phyloP scores from a whole-genome alignment of 2,888 invertebrate genomes.

The Coleophora flavipennella region DNA sequence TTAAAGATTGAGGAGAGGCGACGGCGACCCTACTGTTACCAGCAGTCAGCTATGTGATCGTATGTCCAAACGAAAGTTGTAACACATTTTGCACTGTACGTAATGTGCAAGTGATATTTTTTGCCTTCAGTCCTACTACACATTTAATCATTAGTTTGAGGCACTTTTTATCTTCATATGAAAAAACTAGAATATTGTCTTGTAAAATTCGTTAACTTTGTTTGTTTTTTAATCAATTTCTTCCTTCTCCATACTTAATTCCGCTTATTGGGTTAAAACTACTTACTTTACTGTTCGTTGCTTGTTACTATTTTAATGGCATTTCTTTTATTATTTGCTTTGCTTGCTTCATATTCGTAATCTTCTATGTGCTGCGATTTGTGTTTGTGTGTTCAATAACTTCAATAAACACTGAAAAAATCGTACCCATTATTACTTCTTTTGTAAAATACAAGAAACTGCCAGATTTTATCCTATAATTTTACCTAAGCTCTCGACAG shows the following conservation, averaged over 20 bases:
- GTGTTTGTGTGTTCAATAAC: constrained; percentile 61
- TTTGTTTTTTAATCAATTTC: constrained; percentile 11
- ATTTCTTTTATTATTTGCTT: constrained; percentile 24
- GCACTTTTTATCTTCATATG: constrained; percentile 1
- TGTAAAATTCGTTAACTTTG: not conserved
- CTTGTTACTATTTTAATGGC: constrained; percentile 13
- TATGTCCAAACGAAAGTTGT: constrained; percentile 44
- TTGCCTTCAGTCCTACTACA: not conserved
- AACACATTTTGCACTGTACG: constrained; percentile 49
- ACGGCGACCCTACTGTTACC: constrained; percentile 50
- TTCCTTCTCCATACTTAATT: constrained; percentile 6
- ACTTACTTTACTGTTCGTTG: constrained; percentile 11
- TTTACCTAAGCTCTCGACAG: too few relatives aligned
- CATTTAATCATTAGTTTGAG: constrained; percentile 9
- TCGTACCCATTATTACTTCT: too few relatives aligned
- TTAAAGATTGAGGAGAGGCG: constrained; percentile 60
- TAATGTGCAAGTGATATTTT: constrained; percentile 27
- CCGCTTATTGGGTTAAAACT: not conserved
- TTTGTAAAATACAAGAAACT: too few relatives aligned
- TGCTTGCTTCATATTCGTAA: constrained; percentile 34
- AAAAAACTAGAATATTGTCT: too few relatives aligned
- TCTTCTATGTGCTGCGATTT: constrained; percentile 61
- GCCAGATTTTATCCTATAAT: too few relatives aligned
- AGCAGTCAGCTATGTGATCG: constrained; percentile 51
- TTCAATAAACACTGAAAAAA: too few relatives aligned